Evolutionary conservation across 2,888 invertebrate genomes (phyloP).

Genomic region (Pollenia angustigena): DNA sequence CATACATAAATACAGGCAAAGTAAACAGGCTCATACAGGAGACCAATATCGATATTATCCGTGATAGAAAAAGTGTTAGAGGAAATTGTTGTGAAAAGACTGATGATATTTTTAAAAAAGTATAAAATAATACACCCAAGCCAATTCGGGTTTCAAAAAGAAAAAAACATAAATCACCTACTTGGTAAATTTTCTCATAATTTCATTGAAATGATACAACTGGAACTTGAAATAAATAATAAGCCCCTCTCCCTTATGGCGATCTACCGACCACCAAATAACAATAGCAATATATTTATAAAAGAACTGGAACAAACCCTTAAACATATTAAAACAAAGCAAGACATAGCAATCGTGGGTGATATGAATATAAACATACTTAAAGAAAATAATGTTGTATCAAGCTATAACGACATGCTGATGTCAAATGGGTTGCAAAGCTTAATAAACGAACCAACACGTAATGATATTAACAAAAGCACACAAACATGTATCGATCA

Average conservation of each 20-base stretch:
- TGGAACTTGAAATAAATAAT: neutral
- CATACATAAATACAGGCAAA: too few relatives aligned
- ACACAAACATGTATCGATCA: constrained; percentile 9
- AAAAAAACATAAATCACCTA: too few relatives aligned
- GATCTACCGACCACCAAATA: neutral
- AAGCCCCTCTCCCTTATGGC: neutral
- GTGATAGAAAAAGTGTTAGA: too few relatives aligned
- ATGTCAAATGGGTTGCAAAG: constrained; percentile 9
- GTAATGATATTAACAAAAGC: neutral
- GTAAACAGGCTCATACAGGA: too few relatives aligned
- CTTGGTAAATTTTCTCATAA: too few relatives aligned
- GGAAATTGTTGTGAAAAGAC: too few relatives aligned
- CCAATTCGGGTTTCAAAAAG: too few relatives aligned
- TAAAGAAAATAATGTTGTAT: neutral
- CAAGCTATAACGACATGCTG: neutral
- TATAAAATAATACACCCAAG: neutral
- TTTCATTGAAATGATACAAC: neutral
- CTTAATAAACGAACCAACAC: neutral
- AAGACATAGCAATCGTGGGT: neutral
- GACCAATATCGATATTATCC: too few relatives aligned
- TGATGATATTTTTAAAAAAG: too few relatives aligned
- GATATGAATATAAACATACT: constrained; percentile 4
- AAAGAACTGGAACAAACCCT: constrained; percentile 1
- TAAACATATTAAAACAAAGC: neutral
- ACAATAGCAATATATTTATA: neutral